Base-by-base conservation (phyloP, 35 echinoderm and acorn worm species). In the Chiridota heheva region DNA sequence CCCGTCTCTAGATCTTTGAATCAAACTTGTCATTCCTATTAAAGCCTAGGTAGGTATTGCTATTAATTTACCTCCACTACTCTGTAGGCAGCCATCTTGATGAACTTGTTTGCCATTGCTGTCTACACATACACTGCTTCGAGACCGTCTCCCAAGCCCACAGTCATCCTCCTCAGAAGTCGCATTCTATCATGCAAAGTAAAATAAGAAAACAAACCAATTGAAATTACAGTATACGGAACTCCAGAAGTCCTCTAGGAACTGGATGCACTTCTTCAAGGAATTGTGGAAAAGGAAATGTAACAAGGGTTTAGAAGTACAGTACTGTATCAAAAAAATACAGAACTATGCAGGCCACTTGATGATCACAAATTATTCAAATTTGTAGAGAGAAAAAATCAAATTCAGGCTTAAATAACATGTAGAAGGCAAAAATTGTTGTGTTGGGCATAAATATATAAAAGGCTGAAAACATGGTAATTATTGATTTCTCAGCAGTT, bases 61-160 rank as follows among this genome's bases (percentile, higher is more conserved):
- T 35, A 69, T 36, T 35, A n/a, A 18, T 20, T 53, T 49, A 45
- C 72, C 42, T 60, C 55, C 76, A 63, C 65, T 56, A 29, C 58
- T 61, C 22, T 80, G 32, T 29, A 42, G 44, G 37, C 76, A 80
- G 36, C 39, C 36, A 55, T 26, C 28, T 13, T 63, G 40, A 20
- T 80, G 36, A 0, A 80, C 58, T 2, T 60, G 36, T 42, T 63
- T 42, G 12, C 76, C 76, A 1, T 24, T n/a, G 58, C 34, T 42
- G 40, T 61, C 57, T 24, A 80, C 38, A 63, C 76, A 80, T 30
- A 60, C 34, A 17, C 61, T 63, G 58, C 57, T 60, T 20, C 76
- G 76, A n/a, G 65, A 64, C 27, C 76, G 55, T 61, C 36, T 34
- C 7, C 76, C 76, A 39, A 80, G 55, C 20, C 55, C 76, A 40